Percentiles rank a stretch among this genome's conserved stretches.
Evolutionary conservation across 2,113 vertebrate species (phyloP).

Genomic region (Halichoeres trimaculatus): DNA sequence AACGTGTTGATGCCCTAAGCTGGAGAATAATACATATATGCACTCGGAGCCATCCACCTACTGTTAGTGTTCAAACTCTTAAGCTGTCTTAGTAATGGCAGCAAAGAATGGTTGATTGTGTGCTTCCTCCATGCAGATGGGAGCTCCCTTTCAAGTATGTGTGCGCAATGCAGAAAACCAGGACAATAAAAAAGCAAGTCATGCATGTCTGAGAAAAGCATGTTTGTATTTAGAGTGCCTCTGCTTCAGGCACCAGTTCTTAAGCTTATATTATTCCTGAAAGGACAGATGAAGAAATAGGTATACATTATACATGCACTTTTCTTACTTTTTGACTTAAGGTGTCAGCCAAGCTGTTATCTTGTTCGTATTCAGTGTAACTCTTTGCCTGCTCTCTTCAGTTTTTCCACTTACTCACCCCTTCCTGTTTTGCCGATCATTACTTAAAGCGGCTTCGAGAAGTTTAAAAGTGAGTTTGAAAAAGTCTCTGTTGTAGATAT

Average conservation of each 20-base stretch:
- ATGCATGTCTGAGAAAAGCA: background rate
- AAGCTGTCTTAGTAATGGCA: constrained; percentile 59
- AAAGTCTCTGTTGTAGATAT: too few species aligned
- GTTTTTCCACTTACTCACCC: too few species aligned
- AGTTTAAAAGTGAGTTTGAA: too few species aligned
- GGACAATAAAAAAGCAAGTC: constrained; percentile 43
- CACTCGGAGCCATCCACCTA: constrained; percentile 62
- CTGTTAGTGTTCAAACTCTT: constrained; percentile 62
- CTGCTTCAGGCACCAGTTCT: background rate
- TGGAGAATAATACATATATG: constrained; percentile 53
- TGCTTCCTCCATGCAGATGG: constrained; percentile 48
- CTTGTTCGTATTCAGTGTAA: background rate
- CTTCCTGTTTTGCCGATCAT: too few species aligned
- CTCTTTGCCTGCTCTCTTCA: background rate
- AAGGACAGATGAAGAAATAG: background rate
- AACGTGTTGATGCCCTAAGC: constrained; percentile 62
- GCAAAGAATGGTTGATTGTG: constrained; percentile 43
- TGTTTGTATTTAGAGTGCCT: background rate
- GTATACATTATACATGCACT: background rate
- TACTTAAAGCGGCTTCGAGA: too few species aligned
- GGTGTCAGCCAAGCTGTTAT: background rate
- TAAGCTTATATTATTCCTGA: background rate
- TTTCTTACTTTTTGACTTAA: background rate
- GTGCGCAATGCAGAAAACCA: constrained; percentile 29
- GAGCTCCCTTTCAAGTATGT: constrained; percentile 23